Percentiles rank a stretch among this genome's conserved stretches.
These are phyloP conservation scores for Tichodroma muraria DNA, from an alignment of 2,113 vertebrate species.

Conservation along the genomic window DNA sequence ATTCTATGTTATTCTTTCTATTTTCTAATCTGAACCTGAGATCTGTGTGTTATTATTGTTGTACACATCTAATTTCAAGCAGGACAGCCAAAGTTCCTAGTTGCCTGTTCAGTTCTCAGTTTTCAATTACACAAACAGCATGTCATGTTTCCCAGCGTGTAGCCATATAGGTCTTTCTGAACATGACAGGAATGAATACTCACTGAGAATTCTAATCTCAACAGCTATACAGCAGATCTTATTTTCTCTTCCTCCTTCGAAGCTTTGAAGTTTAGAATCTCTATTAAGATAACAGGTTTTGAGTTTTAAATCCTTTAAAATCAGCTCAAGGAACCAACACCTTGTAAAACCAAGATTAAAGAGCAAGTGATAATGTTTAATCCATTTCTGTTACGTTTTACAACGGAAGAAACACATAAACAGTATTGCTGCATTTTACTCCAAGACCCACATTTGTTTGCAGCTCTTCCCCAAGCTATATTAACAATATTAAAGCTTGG, in stretches of 20 bases:
- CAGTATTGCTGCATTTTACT: neutral
- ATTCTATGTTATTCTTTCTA: neutral
- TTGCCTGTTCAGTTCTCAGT: neutral
- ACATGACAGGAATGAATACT: neutral
- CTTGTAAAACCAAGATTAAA: constrained; percentile 64
- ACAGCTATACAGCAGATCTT: neutral
- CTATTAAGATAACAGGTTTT: constrained; percentile 28
- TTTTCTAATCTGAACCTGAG: neutral
- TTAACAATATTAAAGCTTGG: neutral
- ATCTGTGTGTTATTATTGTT: neutral
- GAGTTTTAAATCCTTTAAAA: constrained; percentile 53
- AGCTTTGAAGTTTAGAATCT: neutral
- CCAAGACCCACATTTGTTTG: neutral
- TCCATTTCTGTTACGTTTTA: constrained; percentile 49
- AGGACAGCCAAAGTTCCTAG: neutral
- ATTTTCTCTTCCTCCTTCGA: neutral
- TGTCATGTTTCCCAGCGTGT: neutral
- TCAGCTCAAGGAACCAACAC: constrained; percentile 39
- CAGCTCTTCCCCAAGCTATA: neutral
- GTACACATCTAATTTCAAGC: neutral
- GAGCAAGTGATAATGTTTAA: constrained; percentile 53
- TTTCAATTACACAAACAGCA: constrained; percentile 27
- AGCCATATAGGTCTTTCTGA: constrained; percentile 1
- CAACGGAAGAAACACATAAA: neutral
- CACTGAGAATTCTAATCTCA: neutral